Conservation (phyloP, 1,140 invertebrate genomes). For the Euwallacea similis region DNA sequence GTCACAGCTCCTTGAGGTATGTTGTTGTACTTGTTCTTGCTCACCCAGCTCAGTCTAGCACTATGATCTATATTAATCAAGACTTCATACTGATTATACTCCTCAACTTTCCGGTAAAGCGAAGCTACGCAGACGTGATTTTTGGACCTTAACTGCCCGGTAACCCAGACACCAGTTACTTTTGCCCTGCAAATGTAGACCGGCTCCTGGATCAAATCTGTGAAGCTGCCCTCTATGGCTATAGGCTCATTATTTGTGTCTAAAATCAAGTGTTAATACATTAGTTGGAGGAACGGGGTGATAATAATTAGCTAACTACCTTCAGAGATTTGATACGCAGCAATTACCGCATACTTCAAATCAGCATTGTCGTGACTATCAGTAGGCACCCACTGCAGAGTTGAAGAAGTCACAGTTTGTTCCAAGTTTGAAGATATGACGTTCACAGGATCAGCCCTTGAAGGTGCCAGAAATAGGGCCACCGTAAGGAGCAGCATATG, state of each 20-base stretch:
- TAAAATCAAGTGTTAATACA: conserved; percentile 21
- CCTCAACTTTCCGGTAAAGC: conserved; percentile 60
- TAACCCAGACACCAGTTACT: conserved; percentile 69
- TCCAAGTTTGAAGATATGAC: conserved; percentile 51
- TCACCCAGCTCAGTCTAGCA: conserved; percentile 71
- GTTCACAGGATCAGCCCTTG: conserved; percentile 47
- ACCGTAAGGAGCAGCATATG: conserved; percentile 29
- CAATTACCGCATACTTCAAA: conserved; percentile 52
- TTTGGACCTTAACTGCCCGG: conserved; percentile 65
- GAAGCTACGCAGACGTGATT: conserved; percentile 65
- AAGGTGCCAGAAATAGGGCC: conserved; percentile 5
- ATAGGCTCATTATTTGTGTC: conserved; percentile 23
- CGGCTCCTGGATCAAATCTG: conserved; percentile 37
- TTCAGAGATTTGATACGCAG: conserved; percentile 48
- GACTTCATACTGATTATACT: conserved; percentile 69
- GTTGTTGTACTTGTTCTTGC: conserved; percentile 67
- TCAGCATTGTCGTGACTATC: conserved; percentile 40
- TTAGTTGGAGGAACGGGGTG: not conserved
- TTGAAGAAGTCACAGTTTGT: conserved; percentile 55
- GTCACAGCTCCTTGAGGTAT: conserved; percentile 68
- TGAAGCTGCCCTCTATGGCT: conserved; percentile 17
- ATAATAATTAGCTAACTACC: conserved; percentile 32
- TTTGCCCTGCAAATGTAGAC: conserved; percentile 74
- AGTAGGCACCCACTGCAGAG: conserved; percentile 52
- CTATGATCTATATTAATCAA: conserved; percentile 75